Evolutionary conservation across 1,140 invertebrate species (phyloP).

Genomic region (Scaptomyza hsui): DNA sequence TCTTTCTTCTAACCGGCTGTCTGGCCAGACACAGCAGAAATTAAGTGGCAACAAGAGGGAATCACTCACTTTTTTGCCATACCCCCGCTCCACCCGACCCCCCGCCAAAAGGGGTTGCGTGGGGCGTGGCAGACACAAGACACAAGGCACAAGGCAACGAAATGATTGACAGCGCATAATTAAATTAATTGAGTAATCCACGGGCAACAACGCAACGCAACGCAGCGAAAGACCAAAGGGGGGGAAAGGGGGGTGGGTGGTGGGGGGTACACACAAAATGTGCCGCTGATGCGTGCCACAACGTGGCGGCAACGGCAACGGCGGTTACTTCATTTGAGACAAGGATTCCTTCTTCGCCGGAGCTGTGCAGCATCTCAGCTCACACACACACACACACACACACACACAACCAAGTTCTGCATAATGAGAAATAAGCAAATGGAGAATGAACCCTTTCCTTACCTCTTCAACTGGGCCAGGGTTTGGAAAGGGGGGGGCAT

Average conservation of each 20-base stretch:
- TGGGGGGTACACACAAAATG: constrained; percentile 33
- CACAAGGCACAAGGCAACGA: constrained; percentile 65
- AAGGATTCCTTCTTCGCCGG: constrained; percentile 3
- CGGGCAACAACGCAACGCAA: constrained; percentile 59
- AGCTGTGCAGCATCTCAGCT: neutral
- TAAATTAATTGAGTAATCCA: constrained; percentile 85
- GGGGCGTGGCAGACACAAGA: neutral
- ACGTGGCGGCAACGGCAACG: constrained; percentile 17
- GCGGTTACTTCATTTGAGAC: constrained; percentile 40
- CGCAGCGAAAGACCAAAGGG: neutral
- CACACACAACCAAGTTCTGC: constrained; percentile 15
- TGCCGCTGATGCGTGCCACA: constrained; percentile 47
- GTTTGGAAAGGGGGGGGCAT: neutral
- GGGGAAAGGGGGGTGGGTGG: neutral
- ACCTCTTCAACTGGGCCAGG: neutral
- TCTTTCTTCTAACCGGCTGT: constrained; percentile 7
- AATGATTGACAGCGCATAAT: constrained; percentile 84
- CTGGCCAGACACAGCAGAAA: constrained; percentile 73
- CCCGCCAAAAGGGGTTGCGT: neutral
- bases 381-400: neutral
- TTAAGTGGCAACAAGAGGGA: constrained; percentile 79
- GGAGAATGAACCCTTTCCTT: constrained; percentile 45
- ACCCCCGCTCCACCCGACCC: constrained; percentile 8
- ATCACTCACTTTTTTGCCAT: constrained; percentile 64
- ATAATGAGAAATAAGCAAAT: constrained; percentile 75